phyloP scores from a whole-genome alignment of 2,113 vertebrate genomes.

The Oncorhynchus mykiss region DNA sequence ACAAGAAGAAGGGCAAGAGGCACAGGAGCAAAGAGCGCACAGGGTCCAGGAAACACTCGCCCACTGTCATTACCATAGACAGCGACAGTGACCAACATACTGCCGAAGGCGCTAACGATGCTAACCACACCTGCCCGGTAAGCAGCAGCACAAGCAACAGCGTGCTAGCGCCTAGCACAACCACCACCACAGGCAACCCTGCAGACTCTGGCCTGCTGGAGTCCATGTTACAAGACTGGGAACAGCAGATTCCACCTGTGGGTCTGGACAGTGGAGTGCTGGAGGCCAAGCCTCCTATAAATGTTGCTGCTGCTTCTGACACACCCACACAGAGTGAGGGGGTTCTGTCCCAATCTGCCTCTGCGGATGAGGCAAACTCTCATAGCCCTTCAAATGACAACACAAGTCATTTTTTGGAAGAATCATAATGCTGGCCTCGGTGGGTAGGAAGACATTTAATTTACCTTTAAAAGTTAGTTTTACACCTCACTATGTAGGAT shows the following conservation, averaged over 20 bases:
- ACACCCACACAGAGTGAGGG: background rate
- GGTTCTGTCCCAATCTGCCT: background rate
- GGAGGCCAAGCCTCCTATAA: background rate
- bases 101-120: background rate
- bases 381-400: background rate
- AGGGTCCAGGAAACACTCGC: conserved; percentile 49
- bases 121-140: conserved; percentile 6
- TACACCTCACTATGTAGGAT: background rate
- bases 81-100: conserved; percentile 77
- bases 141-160: conserved; percentile 16
- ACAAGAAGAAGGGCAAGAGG: too few relatives aligned
- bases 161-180: background rate
- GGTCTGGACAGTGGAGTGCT: background rate
- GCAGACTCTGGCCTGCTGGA: conserved; percentile 4
- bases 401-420: background rate
- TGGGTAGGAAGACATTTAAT: background rate
- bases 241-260: conserved; percentile 2
- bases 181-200: conserved; percentile 19
- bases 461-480: background rate
- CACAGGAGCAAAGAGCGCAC: conserved; percentile 32
- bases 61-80: conserved; percentile 84
- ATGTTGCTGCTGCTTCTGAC: background rate
- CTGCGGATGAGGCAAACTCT: background rate
- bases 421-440: background rate
- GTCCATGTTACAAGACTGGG: background rate